Percentiles rank a stretch among this genome's conserved stretches.
Evolutionary conservation across 2,113 vertebrate genomes (phyloP).

Genomic region (Plecotus auritus): DNA sequence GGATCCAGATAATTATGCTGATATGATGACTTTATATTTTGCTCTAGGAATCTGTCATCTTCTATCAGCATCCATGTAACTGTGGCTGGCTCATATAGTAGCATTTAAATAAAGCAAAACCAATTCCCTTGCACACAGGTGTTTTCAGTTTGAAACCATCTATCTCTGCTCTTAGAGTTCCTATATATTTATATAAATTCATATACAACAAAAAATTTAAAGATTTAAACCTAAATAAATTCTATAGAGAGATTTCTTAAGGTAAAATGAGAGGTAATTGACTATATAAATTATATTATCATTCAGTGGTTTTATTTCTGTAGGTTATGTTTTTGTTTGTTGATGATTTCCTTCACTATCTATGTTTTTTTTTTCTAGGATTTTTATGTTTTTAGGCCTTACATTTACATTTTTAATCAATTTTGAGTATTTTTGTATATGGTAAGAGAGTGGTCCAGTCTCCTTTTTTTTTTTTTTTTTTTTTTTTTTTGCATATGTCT

Average conservation of each 20-base stretch:
- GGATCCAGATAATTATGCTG: background rate
- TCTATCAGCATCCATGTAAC: background rate
- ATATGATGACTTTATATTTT: background rate
- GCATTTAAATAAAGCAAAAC: background rate
- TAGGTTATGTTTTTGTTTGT: background rate
- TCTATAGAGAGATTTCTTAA: background rate
- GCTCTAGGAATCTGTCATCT: background rate
- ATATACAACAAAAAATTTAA: background rate
- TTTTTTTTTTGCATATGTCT: too few relatives aligned
- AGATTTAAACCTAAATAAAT: background rate
- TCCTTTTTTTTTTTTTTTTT: background rate
- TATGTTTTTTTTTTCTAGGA: background rate
- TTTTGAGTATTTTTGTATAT: background rate
- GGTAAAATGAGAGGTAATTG: background rate
- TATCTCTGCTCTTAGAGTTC: background rate
- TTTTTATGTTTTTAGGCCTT: background rate
- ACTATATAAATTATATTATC: background rate
- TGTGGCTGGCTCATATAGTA: background rate
- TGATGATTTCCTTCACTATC: background rate
- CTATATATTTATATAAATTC: background rate
- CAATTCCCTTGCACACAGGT: background rate
- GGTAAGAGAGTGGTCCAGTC: background rate
- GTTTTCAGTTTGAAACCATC: background rate
- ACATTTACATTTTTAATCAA: background rate
- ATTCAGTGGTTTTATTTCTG: background rate